These are phyloP conservation scores for Lucilia cuprina DNA, from an alignment of 1,140 invertebrate species.

Conservation along the genomic window DNA sequence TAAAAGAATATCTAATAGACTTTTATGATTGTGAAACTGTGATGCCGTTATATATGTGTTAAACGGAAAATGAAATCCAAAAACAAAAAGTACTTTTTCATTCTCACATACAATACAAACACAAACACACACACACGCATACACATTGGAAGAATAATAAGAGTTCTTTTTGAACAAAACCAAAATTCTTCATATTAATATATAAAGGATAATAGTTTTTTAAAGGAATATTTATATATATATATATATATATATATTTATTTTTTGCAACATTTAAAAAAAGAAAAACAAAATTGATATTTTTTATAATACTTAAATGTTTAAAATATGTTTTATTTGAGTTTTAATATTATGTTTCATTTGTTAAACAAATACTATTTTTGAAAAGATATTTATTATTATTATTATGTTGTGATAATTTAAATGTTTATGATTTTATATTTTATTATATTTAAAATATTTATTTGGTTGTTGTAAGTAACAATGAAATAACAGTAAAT, in stretches of 20 bases:
- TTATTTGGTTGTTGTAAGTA: neutral
- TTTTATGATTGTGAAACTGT: slow-evolving; percentile 45
- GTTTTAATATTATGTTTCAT: neutral
- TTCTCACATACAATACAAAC: too few species aligned
- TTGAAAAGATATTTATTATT: neutral
- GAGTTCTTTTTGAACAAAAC: slow-evolving; percentile 5
- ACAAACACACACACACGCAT: neutral
- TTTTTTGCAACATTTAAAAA: slow-evolving; percentile 9
- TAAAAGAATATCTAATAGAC: slow-evolving; percentile 52
- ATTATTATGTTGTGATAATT: neutral
- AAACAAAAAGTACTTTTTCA: neutral
- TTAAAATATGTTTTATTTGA: neutral
- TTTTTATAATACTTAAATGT: slow-evolving; percentile 9
- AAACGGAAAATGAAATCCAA: neutral
- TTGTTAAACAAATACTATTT: neutral
- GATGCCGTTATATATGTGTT: slow-evolving; percentile 24
- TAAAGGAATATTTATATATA: neutral
- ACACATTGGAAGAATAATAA: neutral
- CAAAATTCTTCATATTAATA: too few species aligned
- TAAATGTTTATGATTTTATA: neutral
- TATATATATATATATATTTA: neutral
- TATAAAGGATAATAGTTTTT: neutral
- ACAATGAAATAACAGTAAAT: neutral
- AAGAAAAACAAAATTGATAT: neutral
- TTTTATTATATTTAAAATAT: neutral